Percentiles rank a stretch among this genome's conserved stretches.
Conservation (phyloP, 1,140 invertebrate genomes). For the Dryas iulia region DNA sequence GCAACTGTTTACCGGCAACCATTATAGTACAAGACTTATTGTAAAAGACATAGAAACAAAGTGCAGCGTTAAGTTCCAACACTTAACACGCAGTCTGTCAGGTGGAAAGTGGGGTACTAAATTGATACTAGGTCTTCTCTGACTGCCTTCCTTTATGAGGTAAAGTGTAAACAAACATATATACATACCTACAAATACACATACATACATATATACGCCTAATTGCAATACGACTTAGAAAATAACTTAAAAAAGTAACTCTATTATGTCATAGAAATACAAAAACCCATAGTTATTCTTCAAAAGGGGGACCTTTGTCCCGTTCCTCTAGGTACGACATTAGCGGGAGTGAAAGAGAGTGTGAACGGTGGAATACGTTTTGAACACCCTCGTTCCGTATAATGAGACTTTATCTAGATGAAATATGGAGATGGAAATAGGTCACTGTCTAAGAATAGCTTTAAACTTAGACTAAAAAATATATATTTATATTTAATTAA, state of each 20-base stretch:
- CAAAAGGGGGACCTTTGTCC: background rate
- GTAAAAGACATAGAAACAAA: no score
- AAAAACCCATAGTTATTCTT: background rate
- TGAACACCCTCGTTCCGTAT: background rate
- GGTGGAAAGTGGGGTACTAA: no score
- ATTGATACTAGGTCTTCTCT: no score
- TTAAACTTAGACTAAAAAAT: background rate
- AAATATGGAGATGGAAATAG: slow-evolving; percentile 3
- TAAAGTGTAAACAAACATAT: no score
- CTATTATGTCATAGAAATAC: background rate
- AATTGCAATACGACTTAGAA: no score
- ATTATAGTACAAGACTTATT: no score
- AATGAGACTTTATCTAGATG: background rate
- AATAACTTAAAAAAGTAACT: background rate
- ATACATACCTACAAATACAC: no score
- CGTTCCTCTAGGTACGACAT: background rate
- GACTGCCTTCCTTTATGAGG: no score
- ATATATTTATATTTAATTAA: background rate
- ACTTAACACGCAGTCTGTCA: no score
- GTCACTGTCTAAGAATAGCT: background rate
- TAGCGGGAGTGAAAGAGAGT: background rate
- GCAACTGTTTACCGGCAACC: no score
- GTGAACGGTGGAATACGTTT: background rate
- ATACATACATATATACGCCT: no score
- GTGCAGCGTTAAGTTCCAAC: no score